Conservation (phyloP, 2,797 vertebrate genomes). For the Acrossocheilus wenchowensis region DNA sequence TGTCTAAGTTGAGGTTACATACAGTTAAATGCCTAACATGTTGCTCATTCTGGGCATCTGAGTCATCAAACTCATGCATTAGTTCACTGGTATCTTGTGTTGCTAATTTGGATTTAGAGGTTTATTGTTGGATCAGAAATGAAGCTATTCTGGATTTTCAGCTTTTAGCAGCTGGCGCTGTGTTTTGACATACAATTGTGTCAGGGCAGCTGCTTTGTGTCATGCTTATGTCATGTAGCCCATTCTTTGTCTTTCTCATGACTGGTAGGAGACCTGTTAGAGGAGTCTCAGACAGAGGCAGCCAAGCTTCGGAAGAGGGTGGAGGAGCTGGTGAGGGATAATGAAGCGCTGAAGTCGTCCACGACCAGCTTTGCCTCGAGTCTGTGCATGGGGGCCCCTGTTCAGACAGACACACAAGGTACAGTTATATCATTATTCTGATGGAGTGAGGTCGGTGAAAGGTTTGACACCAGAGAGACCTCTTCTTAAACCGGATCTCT, state of each 20-base stretch:
- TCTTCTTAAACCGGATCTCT: not conserved
- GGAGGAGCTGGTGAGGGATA: slow-evolving; percentile 93
- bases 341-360: slow-evolving; percentile 82
- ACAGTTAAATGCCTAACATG: not conserved
- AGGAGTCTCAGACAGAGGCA: slow-evolving; percentile 95
- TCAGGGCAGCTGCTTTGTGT: not conserved
- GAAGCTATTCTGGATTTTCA: slow-evolving; percentile 35
- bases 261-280: slow-evolving; percentile 88
- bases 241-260: not conserved
- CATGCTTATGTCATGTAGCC: not conserved
- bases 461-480: not conserved
- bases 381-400: slow-evolving; percentile 72
- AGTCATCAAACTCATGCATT: not conserved
- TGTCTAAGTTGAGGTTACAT: not conserved
- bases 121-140: slow-evolving; percentile 7
- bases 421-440: slow-evolving; percentile 47
- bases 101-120: not conserved
- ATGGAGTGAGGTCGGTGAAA: not conserved
- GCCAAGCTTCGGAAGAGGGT: slow-evolving; percentile 91
- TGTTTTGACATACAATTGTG: not conserved
- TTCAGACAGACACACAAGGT: slow-evolving; percentile 82
- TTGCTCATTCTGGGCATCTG: slow-evolving; percentile 3
- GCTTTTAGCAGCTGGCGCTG: not conserved
- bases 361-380: slow-evolving; percentile 76
- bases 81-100: not conserved